A percentile compares a stretch with the other conserved stretches of the same genome.
Conservation (phyloP, 2,113 vertebrate species). For the Regulus satrapa region DNA sequence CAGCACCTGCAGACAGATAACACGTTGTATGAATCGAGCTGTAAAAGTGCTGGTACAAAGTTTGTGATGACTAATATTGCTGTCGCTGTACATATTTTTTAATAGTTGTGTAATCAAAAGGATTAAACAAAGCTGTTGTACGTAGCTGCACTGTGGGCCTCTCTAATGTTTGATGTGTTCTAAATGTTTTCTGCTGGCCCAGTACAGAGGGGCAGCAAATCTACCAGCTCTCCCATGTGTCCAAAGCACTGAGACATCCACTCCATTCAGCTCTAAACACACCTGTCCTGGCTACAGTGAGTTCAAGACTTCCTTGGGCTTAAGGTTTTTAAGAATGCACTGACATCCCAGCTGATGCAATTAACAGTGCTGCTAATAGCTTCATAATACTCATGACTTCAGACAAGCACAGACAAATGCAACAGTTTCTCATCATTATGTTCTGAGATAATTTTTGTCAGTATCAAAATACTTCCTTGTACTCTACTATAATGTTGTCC, state of each 20-base stretch:
- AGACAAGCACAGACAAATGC: not conserved
- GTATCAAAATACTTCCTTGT: not conserved
- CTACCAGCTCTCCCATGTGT: fast-evolving
- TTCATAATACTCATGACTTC: no score
- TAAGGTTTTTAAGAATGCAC: not conserved
- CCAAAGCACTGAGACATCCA: not conserved
- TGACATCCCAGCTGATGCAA: not conserved
- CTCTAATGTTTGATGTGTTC: not conserved
- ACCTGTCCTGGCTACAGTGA: not conserved
- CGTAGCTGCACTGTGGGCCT: not conserved
- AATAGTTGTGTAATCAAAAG: not conserved
- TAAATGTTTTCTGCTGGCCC: not conserved
- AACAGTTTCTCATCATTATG: not conserved
- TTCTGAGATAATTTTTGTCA: not conserved
- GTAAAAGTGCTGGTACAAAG: not conserved
- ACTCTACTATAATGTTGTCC: not conserved
- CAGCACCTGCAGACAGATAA: not conserved
- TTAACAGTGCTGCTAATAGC: not conserved
- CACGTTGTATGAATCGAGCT: not conserved
- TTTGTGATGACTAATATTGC: not conserved
- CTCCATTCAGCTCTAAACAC: not conserved
- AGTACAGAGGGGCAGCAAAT: not conserved
- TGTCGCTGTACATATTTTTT: fast-evolving
- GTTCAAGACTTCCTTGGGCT: not conserved
- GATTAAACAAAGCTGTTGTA: not conserved